Evolutionary conservation across 2,113 vertebrate genomes (phyloP), one percentile per base, ranked within the genome.

Genomic region (Tiliqua scincoides): DNA sequence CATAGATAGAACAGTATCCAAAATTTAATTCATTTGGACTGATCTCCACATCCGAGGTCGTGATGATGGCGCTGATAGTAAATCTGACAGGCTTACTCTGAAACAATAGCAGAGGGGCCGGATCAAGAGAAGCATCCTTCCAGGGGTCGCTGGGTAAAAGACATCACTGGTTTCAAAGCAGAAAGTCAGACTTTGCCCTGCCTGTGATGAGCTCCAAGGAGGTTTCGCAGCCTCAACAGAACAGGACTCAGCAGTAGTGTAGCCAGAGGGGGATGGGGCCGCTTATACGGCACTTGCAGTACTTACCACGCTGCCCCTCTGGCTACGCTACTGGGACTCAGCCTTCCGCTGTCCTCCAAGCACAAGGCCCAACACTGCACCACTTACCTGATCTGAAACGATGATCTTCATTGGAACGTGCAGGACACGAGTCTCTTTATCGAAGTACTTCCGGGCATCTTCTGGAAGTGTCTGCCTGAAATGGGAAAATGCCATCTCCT

Each of bases 21-120:
- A 99, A 99, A 94, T 98, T 89, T 86, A 99, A 91, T 63, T 95
- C 91, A 0, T 89, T 61, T 40, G 90, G 96, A 76, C 92, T 96
- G 82, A 99, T 96, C 89, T 96, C 96, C 88, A 99, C 88, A 91
- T 99, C 98, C 1, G 98, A 97, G 30, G 96, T 95, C 2, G 97
- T 98, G 85, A 99, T 94, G 1, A 99, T 82, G 0, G 99, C 98
- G 0, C 98, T 97, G 78, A 99, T 95, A 0, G 93, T 98, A 89
- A 98, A 96, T 54, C 62, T 74, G 61, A 98, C 91, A 0, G 96
- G 96, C 83, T 88, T 97, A 81, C 93, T 95, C 98, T 99, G 88
- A 82, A 92, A 94, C 0, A 89, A 91, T 81, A 23, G 1, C 15
- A 89, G 85, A 10, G 67, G n/a, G 6, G 83, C 23, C 27, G 2